Evolutionary conservation across 2,113 vertebrate species (phyloP), one percentile per base, ranked within the genome.

Genomic region (Microcebus lehilahytsara): DNA sequence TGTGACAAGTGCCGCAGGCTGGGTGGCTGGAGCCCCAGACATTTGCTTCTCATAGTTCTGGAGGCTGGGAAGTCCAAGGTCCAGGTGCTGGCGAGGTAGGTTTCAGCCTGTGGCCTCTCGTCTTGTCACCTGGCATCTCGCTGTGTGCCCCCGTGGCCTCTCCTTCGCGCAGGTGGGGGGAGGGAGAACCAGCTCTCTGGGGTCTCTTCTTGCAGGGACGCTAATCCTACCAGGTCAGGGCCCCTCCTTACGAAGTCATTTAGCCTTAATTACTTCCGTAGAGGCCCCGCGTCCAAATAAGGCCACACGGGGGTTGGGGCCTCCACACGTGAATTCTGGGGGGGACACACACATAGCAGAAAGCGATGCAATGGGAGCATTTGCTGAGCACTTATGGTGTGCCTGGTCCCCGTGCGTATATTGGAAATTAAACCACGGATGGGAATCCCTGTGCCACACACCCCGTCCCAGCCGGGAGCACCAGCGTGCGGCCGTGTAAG

Each of bases 1-100:
- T 32, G 0, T 10, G 11, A 56, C 67, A 32, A 30, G 12, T 9
- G 1, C 6, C 14, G 1, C 17, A 56, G 85, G 13, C 6, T 25
- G 83, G 53, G 37, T 13, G 37, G n/a, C 69, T 20, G 8, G 5
- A 9, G 13, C 51, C 30, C 6, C 10, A 42, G 69, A 42, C 56
- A 42, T 58, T 4, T 19, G 25, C 22, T 32, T 74, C 25, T 32
- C 19, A 32, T 11, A 30, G 27, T 60, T 58, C 85, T 9, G 0
- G 69, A 58, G 67, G 3, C 69, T 60, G 51, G n/a, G 69, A 46
- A 34, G 25, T 87, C 85, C 17, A 14, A 20, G 49, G 9, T 22
- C 10, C n/a, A 49, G 62, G 19, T 49, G 10, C 51, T 13, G 17
- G 16, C 0, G 2, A 87, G 5, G 37, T 22, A 9, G 34, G 27